Percentiles rank a stretch among this genome's conserved stretches.
These are phyloP conservation scores for Dallia pectoralis DNA, from an alignment of 2,797 vertebrate species.

Conservation along the genomic window DNA sequence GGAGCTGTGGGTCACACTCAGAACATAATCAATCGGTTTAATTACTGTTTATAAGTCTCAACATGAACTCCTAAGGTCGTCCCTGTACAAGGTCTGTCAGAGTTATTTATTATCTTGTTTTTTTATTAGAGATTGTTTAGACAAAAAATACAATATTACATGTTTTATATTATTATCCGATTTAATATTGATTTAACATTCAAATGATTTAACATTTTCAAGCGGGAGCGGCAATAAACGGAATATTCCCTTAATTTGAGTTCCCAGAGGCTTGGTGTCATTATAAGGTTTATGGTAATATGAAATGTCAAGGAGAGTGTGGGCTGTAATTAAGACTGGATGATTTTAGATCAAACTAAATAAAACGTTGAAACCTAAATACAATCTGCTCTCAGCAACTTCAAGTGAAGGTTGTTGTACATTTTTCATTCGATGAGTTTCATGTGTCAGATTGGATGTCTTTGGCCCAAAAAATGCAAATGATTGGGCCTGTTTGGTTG, in stretches of 20 bases:
- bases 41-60: constrained; percentile 10
- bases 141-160: not conserved
- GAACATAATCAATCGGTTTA: constrained; percentile 14
- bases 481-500: constrained; percentile 12
- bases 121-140: not conserved
- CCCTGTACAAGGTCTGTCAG: not conserved
- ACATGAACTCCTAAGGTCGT: constrained; percentile 25
- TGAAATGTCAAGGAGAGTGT: constrained; percentile 18
- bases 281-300: constrained; percentile 9
- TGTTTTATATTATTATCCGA: not conserved
- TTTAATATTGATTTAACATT: not conserved
- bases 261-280: constrained; percentile 11
- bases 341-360: not conserved
- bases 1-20: not conserved
- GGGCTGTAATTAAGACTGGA: not conserved
- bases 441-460: not conserved
- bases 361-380: not conserved
- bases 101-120: not conserved
- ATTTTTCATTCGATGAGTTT: constrained; percentile 4
- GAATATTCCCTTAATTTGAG: constrained; percentile 3
- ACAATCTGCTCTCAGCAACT: not conserved
- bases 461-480: not conserved
- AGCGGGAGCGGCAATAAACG: not conserved
- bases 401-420: not conserved
- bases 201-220: not conserved